Evolutionary conservation across 2,113 vertebrate genomes (phyloP).

Genomic region (Circaetus gallicus): DNA sequence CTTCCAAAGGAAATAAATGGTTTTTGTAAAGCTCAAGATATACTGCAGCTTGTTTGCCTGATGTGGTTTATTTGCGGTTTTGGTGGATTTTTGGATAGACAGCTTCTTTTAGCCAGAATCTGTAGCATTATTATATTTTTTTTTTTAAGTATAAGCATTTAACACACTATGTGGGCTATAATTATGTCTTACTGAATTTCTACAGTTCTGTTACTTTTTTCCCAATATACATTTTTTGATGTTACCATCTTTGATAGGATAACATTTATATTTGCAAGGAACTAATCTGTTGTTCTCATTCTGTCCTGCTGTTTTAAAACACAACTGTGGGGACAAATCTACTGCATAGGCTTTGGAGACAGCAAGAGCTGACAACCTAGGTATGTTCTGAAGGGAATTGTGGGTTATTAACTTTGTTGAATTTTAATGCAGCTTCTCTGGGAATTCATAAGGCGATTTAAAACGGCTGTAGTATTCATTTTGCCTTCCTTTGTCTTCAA

Average conservation of each 20-base stretch:
- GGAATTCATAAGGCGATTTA: slow-evolving; percentile 17
- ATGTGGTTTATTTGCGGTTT: neutral
- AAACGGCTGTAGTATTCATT: slow-evolving; percentile 11
- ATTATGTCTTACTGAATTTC: neutral
- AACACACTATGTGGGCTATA: neutral
- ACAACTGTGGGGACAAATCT: slow-evolving; percentile 50
- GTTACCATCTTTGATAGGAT: slow-evolving; percentile 28
- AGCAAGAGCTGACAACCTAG: slow-evolving; percentile 60
- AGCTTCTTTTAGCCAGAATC: neutral
- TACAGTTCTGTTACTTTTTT: neutral
- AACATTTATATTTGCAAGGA: slow-evolving; percentile 37
- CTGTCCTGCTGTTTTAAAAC: slow-evolving; percentile 57
- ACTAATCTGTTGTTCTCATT: slow-evolving; percentile 61
- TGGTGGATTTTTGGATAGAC: neutral
- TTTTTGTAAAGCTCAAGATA: neutral
- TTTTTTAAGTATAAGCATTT: neutral
- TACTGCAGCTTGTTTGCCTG: neutral
- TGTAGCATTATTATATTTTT: neutral
- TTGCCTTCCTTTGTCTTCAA: slow-evolving; percentile 39
- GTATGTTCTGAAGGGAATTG: slow-evolving; percentile 46
- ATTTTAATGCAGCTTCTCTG: slow-evolving; percentile 41
- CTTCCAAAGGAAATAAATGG: neutral
- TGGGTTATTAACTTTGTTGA: slow-evolving; percentile 48
- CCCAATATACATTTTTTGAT: neutral
- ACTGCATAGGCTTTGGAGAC: slow-evolving; percentile 53